Evolutionary conservation across 2,113 vertebrate genomes (phyloP).

Genomic region (Paedocypris sp.): DNA sequence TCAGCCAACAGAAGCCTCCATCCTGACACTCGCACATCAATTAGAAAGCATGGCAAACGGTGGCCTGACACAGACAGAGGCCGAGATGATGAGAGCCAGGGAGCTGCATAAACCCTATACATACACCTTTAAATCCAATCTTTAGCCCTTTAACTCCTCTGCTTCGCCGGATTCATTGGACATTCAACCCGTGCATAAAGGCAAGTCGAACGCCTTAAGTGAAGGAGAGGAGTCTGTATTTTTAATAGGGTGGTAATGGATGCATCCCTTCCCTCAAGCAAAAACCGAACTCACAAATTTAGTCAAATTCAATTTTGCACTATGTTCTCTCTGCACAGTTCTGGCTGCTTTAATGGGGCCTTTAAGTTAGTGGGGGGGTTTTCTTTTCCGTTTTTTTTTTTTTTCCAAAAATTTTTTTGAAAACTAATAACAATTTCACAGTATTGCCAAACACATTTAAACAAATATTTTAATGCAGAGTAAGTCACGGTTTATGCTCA

Average conservation of each 20-base stretch:
- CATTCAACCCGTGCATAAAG: not conserved
- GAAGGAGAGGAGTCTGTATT: not conserved
- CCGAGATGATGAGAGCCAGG: not conserved
- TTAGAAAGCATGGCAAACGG: constrained; percentile 10
- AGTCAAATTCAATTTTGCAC: not conserved
- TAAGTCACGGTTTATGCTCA: too few species aligned
- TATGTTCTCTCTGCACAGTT: too few species aligned
- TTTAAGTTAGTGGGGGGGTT: too few species aligned
- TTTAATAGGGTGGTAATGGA: constrained; percentile 10
- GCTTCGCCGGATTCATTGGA: not conserved
- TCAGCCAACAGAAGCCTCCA: constrained; percentile 1
- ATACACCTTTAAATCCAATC: constrained; percentile 16
- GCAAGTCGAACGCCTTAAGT: not conserved
- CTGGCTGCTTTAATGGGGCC: too few species aligned
- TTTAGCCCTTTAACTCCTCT: not conserved
- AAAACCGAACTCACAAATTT: not conserved
- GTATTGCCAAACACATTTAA: too few species aligned
- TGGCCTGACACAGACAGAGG: constrained; percentile 19
- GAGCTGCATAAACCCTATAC: not conserved
- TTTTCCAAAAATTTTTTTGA: too few species aligned
- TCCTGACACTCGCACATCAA: constrained; percentile 21
- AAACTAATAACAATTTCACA: too few species aligned
- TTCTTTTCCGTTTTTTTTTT: too few species aligned
- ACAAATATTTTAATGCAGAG: too few species aligned
- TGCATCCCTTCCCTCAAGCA: constrained; percentile 3